These are phyloP conservation scores for Linnaemya vulpina DNA, from an alignment of 2,888 invertebrate genomes.

Conservation along the genomic window DNA sequence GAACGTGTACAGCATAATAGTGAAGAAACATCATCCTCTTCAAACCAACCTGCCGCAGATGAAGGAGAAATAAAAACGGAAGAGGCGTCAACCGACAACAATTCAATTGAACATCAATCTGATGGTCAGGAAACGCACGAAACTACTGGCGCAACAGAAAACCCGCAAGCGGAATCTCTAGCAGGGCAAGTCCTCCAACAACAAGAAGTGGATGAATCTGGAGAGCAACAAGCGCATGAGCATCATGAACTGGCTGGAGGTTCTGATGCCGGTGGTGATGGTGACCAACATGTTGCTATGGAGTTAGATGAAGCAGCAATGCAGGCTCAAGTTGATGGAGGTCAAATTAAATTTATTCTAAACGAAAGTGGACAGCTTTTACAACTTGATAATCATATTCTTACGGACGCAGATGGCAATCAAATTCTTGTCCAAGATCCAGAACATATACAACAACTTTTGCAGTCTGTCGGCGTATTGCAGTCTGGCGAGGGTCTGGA, in stretches of 20 bases:
- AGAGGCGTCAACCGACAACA: conserved; percentile 22
- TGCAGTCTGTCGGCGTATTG: conserved; percentile 83
- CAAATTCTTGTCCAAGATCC: conserved; percentile 83
- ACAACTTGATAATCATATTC: conserved; percentile 83
- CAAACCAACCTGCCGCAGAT: conserved; percentile 68
- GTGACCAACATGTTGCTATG: conserved; percentile 81
- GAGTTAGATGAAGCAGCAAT: conserved; percentile 82
- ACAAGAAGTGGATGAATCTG: conserved; percentile 41
- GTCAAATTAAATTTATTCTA: conserved; percentile 83
- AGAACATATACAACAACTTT: conserved; percentile 83
- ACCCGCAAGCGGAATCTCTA: conserved; percentile 49
- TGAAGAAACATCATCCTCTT: conserved; percentile 61
- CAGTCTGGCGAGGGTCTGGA: conserved; percentile 83
- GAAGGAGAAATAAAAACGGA: conserved; percentile 55
- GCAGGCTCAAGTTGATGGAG: conserved; percentile 83
- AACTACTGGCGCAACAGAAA: conserved; percentile 45
- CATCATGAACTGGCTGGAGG: conserved; percentile 69
- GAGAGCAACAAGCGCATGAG: conserved; percentile 49
- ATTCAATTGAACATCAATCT: conserved; percentile 36
- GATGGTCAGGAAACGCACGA: conserved; percentile 49
- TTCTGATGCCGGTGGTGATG: conserved; percentile 72
- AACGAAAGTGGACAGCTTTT: conserved; percentile 83
- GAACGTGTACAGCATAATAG: conserved; percentile 66
- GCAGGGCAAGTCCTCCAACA: conserved; percentile 41
- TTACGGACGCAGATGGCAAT: conserved; percentile 83